Conservation (phyloP, 2,888 invertebrate species). For the Brenthis hecate region DNA sequence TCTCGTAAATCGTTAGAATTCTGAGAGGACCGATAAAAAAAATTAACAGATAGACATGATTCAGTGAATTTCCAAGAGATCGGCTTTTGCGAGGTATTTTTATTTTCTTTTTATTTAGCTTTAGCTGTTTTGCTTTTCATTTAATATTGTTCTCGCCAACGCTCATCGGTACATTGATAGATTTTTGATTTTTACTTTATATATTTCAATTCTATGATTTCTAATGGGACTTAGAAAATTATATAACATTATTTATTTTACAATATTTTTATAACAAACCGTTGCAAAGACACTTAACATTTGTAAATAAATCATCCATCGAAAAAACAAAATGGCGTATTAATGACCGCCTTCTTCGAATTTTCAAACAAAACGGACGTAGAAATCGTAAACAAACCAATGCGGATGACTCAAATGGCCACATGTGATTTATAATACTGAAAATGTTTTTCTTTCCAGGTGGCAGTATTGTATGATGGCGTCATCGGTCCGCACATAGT, state of each 20-base stretch:
- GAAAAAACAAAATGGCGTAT: conserved; percentile 23
- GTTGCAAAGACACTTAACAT: conserved; percentile 31
- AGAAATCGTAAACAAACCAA: conserved; percentile 38
- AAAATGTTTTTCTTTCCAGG: conserved; percentile 54
- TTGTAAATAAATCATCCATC: conserved; percentile 29
- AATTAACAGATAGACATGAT: conserved; percentile 15
- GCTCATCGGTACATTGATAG: conserved; percentile 24
- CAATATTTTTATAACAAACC: conserved; percentile 13
- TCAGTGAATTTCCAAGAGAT: conserved; percentile 12
- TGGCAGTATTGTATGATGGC: conserved; percentile 70
- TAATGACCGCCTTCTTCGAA: conserved; percentile 33
- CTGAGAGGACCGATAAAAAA: background rate
- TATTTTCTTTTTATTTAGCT: conserved; percentile 30
- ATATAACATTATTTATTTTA: background rate
- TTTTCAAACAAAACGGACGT: conserved; percentile 26
- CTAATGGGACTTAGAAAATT: background rate
- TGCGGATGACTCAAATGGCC: conserved; percentile 13
- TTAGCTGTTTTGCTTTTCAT: too few species aligned
- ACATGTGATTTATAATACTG: conserved; percentile 35
- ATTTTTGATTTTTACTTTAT: background rate
- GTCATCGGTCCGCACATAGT: conserved; percentile 66
- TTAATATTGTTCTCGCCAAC: conserved; percentile 25
- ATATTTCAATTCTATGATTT: background rate
- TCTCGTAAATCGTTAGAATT: background rate
- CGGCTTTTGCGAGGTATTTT: conserved; percentile 21